These are phyloP conservation scores for Lomographa bimaculata DNA, from an alignment of 2,888 invertebrate genomes.

Conservation along the genomic window DNA sequence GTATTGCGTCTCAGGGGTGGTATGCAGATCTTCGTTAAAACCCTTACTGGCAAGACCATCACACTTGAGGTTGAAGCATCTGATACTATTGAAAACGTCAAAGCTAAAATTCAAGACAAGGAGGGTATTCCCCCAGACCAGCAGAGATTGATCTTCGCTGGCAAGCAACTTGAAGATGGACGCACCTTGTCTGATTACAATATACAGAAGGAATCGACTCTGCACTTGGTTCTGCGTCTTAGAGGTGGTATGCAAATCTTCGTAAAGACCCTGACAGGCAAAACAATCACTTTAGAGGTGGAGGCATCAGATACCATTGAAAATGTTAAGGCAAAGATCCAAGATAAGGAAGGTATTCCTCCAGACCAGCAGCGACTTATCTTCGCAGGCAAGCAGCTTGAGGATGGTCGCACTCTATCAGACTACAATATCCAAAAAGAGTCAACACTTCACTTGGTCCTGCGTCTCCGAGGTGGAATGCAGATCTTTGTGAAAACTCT, in stretches of 20 bases:
- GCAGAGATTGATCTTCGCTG: constrained; percentile 65
- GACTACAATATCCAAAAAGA: constrained; percentile 68
- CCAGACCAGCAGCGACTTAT: constrained; percentile 63
- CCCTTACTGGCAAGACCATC: constrained; percentile 67
- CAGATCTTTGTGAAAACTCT: constrained; percentile 64
- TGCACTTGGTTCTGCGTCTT: constrained; percentile 63
- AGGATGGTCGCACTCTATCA: constrained; percentile 60
- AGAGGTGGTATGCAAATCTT: constrained; percentile 67
- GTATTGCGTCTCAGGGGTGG: constrained; percentile 63
- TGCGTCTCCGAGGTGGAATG: constrained; percentile 64
- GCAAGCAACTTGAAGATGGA: constrained; percentile 67
- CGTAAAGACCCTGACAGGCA: constrained; percentile 61
- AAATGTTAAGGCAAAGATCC: constrained; percentile 65
- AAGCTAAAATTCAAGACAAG: constrained; percentile 68
- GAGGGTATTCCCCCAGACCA: constrained; percentile 71
- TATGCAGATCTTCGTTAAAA: constrained; percentile 70
- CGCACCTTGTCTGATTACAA: constrained; percentile 68
- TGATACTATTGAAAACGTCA: constrained; percentile 68
- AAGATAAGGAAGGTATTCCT: constrained; percentile 64
- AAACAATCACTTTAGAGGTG: constrained; percentile 62
- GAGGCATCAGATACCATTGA: constrained; percentile 61
- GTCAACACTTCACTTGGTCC: constrained; percentile 55
- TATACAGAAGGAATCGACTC: constrained; percentile 67
- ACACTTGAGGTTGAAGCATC: constrained; percentile 64
- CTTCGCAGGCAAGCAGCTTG: constrained; percentile 62